Evolutionary conservation across 2,113 vertebrate species (phyloP).

Genomic region (Ageneiosus marmoratus): DNA sequence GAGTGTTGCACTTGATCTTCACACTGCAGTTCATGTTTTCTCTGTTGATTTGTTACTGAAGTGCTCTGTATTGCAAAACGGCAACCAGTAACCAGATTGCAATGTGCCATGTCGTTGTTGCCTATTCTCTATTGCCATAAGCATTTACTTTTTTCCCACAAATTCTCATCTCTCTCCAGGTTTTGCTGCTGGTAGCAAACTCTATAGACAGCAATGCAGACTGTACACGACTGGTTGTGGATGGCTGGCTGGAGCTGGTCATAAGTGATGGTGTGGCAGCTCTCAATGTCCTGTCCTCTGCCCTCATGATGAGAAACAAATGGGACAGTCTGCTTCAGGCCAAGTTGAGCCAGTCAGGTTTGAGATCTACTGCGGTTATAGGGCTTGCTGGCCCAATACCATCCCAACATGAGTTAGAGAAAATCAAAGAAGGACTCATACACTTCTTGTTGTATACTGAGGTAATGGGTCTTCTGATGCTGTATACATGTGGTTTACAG

Average conservation of each 20-base stretch:
- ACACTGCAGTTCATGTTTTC: too few species aligned
- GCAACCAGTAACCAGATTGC: too few species aligned
- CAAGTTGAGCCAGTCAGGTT: conserved; percentile 66
- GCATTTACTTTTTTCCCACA: not conserved
- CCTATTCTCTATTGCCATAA: not conserved
- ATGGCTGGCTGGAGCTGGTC: conserved; percentile 85
- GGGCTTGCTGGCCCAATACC: not conserved
- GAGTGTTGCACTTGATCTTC: too few species aligned
- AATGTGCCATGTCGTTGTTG: too few species aligned
- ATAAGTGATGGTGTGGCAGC: conserved; percentile 67
- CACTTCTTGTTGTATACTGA: conserved; percentile 78
- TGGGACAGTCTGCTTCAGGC: conserved; percentile 81
- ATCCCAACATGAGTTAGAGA: conserved; percentile 57
- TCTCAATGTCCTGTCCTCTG: conserved; percentile 67
- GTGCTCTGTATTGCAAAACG: too few species aligned
- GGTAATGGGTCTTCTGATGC: conserved; percentile 57
- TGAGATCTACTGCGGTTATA: not conserved
- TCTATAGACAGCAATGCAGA: conserved; percentile 84
- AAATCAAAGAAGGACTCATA: conserved; percentile 75
- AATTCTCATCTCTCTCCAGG: conserved; percentile 61
- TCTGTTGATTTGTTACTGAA: too few species aligned
- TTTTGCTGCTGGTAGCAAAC: conserved; percentile 81
- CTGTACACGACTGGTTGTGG: conserved; percentile 82
- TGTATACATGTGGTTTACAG: not conserved
- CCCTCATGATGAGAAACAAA: conserved; percentile 72